phyloP scores from a whole-genome alignment of 2,797 vertebrate genomes.

The Sebastolobus altivelis region DNA sequence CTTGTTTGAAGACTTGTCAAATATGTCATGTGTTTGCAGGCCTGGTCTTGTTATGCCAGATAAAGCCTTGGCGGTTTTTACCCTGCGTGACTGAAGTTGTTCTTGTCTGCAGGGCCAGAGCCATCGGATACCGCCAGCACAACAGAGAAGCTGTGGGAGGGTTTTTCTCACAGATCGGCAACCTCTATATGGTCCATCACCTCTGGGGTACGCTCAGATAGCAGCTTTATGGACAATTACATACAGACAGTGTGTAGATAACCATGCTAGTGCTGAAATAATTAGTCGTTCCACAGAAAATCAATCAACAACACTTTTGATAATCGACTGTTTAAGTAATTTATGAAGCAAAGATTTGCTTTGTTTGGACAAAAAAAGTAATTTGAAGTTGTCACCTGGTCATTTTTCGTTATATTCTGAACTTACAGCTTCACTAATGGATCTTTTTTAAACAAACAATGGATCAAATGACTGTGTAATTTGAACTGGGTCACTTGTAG shows the following conservation, averaged over 20 bases:
- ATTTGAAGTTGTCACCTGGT: neutral
- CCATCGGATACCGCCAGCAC: slow-evolving; percentile 93
- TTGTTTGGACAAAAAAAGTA: neutral
- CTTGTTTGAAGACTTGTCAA: slow-evolving; percentile 17
- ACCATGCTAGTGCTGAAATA: neutral
- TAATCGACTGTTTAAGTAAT: neutral
- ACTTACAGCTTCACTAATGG: neutral
- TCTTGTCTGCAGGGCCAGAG: slow-evolving; percentile 89
- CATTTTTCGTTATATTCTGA: neutral
- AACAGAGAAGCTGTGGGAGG: slow-evolving; percentile 93
- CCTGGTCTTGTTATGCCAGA: slow-evolving; percentile 14
- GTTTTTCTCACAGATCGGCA: slow-evolving; percentile 97
- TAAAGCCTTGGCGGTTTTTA: slow-evolving; percentile 38
- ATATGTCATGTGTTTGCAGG: neutral
- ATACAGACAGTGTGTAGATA: neutral
- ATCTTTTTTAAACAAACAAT: no score
- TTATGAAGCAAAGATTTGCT: neutral
- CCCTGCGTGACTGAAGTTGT: slow-evolving; percentile 28
- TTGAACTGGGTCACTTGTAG: no score
- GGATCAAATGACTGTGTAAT: no score
- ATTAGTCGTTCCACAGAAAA: neutral
- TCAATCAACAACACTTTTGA: neutral
- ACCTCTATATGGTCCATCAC: slow-evolving; percentile 97
- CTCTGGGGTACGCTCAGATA: slow-evolving; percentile 81
- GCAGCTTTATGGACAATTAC: neutral